phyloP scores from a whole-genome alignment of 2,113 vertebrate genomes.

The Columba livia region DNA sequence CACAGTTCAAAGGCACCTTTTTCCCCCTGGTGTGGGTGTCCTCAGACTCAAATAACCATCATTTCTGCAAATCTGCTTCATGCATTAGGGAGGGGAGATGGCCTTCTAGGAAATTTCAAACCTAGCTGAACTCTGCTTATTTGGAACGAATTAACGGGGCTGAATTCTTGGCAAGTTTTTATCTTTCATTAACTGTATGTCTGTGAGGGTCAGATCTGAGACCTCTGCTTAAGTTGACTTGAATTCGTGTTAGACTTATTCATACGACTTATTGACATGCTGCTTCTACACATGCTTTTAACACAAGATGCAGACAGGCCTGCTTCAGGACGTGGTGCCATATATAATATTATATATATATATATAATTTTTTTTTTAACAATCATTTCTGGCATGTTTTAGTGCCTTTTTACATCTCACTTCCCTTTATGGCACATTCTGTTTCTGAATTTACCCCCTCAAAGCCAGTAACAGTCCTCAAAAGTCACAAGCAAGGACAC shows the following conservation, averaged over 20 bases:
- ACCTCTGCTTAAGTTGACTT: background rate
- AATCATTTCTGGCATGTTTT: background rate
- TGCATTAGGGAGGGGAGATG: background rate
- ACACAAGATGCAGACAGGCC: background rate
- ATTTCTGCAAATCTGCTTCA: background rate
- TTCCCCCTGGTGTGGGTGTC: background rate
- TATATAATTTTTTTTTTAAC: no score
- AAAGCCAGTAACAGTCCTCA: background rate
- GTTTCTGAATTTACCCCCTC: background rate
- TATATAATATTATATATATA: background rate
- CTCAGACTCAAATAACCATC: background rate
- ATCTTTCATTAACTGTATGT: background rate
- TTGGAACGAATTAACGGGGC: background rate
- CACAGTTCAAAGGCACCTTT: background rate
- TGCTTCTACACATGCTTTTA: background rate
- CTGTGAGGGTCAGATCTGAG: background rate
- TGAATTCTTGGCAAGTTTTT: constrained; percentile 25
- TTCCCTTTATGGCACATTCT: background rate
- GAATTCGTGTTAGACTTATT: background rate
- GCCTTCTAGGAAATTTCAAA: background rate
- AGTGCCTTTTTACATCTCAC: background rate
- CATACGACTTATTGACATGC: background rate
- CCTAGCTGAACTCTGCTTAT: background rate
- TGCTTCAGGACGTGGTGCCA: background rate
- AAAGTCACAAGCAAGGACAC: background rate